phyloP scores from a whole-genome alignment of 2,113 vertebrate species.

The Hassar affinis region DNA sequence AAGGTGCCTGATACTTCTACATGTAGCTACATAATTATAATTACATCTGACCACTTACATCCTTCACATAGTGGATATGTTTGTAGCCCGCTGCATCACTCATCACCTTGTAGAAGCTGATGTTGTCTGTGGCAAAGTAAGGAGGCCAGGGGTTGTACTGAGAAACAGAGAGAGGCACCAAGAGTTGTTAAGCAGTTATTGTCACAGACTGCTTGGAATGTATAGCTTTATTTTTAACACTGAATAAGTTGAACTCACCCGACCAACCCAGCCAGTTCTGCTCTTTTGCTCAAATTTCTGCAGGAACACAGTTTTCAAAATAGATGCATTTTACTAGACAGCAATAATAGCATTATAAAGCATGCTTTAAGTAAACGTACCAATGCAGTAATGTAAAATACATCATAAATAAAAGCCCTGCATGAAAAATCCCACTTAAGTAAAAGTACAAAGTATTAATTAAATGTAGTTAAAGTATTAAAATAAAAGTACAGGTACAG shows the following conservation, averaged over 20 bases:
- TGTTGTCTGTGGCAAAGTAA: conserved; percentile 83
- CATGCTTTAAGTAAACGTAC: no score
- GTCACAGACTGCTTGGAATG: not conserved
- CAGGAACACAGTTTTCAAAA: not conserved
- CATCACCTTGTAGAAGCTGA: conserved; percentile 94
- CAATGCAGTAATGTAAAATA: no score
- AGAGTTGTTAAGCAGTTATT: not conserved
- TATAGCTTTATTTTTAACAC: not conserved
- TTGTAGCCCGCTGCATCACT: conserved; percentile 89
- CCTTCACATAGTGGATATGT: conserved; percentile 85
- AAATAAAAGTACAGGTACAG: no score
- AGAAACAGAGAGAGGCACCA: conserved; percentile 51
- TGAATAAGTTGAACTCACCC: conserved; percentile 75
- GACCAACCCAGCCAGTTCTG: conserved; percentile 91
- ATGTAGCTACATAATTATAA: not conserved
- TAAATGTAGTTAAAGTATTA: no score
- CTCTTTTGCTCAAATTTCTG: conserved; percentile 84
- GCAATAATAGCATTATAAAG: no score
- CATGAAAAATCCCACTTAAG: no score
- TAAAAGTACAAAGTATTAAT: no score
- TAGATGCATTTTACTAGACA: not conserved
- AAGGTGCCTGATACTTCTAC: not conserved
- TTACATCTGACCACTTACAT: conserved; percentile 61
- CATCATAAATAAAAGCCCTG: no score
- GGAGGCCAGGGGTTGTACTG: conserved; percentile 86